phyloP scores from a whole-genome alignment of 2,113 vertebrate genomes.

The Planiliza haematocheilus region DNA sequence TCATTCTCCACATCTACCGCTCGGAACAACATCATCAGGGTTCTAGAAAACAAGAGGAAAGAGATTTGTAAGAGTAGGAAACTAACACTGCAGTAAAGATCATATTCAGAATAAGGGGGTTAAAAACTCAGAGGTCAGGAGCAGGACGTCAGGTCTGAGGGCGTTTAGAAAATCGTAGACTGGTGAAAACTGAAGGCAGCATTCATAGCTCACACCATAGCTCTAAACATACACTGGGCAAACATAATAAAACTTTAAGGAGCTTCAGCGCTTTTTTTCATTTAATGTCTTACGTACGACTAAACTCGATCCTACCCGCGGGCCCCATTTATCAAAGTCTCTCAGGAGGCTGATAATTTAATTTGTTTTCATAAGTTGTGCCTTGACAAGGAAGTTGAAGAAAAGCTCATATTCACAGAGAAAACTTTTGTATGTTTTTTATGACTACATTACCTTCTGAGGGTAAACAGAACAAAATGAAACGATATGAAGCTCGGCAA shows the following conservation, averaged over 20 bases:
- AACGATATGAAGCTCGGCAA: conserved; percentile 3
- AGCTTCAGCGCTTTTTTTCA: conserved; percentile 1
- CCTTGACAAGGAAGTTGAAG: conserved; percentile 3
- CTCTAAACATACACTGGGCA: not conserved
- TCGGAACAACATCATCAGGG: conserved; percentile 69
- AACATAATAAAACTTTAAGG: not conserved
- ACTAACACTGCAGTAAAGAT: not conserved
- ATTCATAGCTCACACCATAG: not conserved
- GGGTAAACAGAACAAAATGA: not conserved
- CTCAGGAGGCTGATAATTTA: not conserved
- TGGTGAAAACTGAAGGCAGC: not conserved
- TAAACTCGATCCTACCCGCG: not conserved
- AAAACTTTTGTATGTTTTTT: not conserved
- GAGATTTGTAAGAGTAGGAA: not conserved
- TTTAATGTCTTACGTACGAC: not conserved
- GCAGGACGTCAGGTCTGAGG: not conserved
- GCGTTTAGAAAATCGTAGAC: not conserved
- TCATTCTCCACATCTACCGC: conserved; percentile 48
- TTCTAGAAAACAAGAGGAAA: conserved; percentile 58
- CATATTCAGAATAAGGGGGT: not conserved
- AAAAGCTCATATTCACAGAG: conserved; percentile 5
- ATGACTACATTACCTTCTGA: not conserved
- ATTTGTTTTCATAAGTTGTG: conserved; percentile 23
- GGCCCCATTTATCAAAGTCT: not conserved
- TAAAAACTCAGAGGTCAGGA: not conserved